Percentiles rank a stretch among this genome's conserved stretches.
Evolutionary conservation across 2,113 vertebrate genomes (phyloP).

Genomic region (Leucoraja erinaceus): DNA sequence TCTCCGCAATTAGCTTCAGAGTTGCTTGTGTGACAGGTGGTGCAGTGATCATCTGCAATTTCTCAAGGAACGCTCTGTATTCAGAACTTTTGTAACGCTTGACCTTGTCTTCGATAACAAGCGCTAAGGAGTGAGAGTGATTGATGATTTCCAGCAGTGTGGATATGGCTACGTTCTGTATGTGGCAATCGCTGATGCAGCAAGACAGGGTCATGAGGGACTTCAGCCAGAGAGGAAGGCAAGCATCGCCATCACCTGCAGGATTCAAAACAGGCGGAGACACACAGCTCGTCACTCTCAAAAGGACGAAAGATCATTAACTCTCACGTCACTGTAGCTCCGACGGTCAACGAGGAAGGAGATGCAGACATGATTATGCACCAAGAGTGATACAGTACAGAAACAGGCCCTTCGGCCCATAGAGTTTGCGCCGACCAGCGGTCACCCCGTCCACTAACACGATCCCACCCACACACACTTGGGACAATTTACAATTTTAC

Average conservation of each 20-base stretch:
- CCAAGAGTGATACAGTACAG: no score
- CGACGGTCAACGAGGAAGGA: no score
- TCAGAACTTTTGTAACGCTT: conserved; percentile 70
- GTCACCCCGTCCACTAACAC: no score
- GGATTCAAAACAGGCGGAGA: background rate
- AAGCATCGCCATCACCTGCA: conserved; percentile 52
- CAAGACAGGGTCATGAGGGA: conserved; percentile 86
- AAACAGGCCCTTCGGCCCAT: no score
- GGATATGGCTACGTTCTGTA: conserved; percentile 80
- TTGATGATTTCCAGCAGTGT: conserved; percentile 86
- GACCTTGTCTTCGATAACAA: conserved; percentile 89
- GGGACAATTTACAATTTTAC: no score
- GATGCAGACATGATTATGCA: no score
- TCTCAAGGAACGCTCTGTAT: conserved; percentile 67
- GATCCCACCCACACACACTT: no score
- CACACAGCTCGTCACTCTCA: background rate
- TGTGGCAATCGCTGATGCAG: conserved; percentile 72
- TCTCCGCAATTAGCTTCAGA: conserved; percentile 70
- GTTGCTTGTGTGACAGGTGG: conserved; percentile 75
- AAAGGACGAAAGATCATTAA: no score
- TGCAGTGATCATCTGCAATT: conserved; percentile 86
- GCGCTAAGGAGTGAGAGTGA: conserved; percentile 85
- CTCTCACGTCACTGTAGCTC: no score
- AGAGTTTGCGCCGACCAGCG: no score
- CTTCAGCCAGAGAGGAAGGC: conserved; percentile 77